phyloP scores from a whole-genome alignment of 2,888 invertebrate species.

The Parnassius mnemosyne region DNA sequence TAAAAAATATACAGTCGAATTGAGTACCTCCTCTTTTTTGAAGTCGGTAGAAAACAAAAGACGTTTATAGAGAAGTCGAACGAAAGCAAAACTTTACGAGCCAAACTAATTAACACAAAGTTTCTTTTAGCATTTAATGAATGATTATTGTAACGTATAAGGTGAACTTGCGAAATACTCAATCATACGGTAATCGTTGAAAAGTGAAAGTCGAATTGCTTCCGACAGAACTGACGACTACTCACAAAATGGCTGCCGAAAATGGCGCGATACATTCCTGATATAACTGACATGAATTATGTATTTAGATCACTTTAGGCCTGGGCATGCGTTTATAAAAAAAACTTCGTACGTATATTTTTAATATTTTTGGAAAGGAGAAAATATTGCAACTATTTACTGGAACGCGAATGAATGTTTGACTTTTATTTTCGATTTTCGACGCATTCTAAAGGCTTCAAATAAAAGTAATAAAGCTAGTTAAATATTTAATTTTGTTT shows the following conservation, averaged over 20 bases:
- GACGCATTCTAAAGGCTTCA: background rate
- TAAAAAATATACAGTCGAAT: too few species aligned
- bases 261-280: slow-evolving; percentile 23
- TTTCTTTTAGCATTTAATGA: slow-evolving; percentile 17
- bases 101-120: background rate
- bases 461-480: background rate
- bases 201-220: slow-evolving; percentile 36
- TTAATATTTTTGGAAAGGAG: slow-evolving; percentile 3
- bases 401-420: slow-evolving; percentile 1
- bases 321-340: background rate
- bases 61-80: too few species aligned
- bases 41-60: too few species aligned
- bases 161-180: slow-evolving; percentile 33
- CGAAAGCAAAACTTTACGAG: background rate
- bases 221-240: slow-evolving; percentile 24
- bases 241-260: slow-evolving; percentile 19
- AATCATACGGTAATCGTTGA: slow-evolving; percentile 30
- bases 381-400: slow-evolving; percentile 6
- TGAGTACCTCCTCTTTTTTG: too few species aligned
- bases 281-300: slow-evolving; percentile 24
- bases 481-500: too few species aligned
- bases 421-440: slow-evolving; percentile 2
- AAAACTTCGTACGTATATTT: background rate
- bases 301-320: slow-evolving; percentile 14
- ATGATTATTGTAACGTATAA: slow-evolving; percentile 23